Conservation (phyloP, 2,797 vertebrate species). For the Eulemur rubriventer region DNA sequence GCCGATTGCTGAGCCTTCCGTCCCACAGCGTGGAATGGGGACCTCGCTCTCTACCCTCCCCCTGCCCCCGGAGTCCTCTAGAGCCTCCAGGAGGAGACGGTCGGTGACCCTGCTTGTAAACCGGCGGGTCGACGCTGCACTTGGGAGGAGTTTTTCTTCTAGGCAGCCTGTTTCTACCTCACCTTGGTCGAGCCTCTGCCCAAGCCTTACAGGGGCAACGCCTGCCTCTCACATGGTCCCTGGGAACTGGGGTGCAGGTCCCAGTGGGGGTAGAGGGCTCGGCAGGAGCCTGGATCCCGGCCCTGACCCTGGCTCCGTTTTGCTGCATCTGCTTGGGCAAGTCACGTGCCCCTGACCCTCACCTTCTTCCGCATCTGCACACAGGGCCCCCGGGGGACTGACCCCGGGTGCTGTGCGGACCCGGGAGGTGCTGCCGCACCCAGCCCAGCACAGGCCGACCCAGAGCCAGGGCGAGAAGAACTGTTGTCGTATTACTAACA, state of each 20-base stretch:
- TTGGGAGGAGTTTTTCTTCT: background rate
- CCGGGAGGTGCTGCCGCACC: background rate
- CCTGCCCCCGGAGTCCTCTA: background rate
- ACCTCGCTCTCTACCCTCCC: background rate
- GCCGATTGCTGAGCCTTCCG: background rate
- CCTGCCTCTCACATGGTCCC: background rate
- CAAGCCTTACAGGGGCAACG: background rate
- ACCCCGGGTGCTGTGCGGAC: background rate
- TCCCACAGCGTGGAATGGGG: background rate
- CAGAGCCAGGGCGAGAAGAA: background rate
- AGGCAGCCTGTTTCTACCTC: fast-evolving
- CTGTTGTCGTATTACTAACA: background rate
- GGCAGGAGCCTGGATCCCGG: background rate
- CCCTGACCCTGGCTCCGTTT: background rate
- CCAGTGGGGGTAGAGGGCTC: background rate
- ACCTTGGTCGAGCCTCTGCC: background rate
- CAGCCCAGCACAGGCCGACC: background rate
- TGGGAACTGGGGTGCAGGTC: background rate
- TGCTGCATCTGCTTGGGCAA: background rate
- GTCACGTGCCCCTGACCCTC: background rate
- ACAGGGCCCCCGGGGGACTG: background rate
- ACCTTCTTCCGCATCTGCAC: background rate
- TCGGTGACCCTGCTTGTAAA: background rate
- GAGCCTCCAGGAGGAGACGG: background rate
- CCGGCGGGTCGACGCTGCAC: fast-evolving